Conservation (phyloP, 2,888 invertebrate genomes). For the Cancer borealis region DNA sequence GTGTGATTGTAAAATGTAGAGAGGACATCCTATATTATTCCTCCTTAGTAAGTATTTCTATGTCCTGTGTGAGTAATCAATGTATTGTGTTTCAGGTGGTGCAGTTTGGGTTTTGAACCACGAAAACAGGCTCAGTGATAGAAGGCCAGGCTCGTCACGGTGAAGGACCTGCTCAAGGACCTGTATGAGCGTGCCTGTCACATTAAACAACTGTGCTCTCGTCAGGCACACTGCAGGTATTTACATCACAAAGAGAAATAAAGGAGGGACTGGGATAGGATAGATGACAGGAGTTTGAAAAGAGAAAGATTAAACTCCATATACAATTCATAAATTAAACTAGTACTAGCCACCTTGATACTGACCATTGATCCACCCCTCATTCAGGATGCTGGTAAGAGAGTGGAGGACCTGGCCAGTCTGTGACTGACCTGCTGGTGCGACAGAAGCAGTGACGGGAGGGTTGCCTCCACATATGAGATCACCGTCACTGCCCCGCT, state of each 20-base stretch:
- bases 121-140: constrained; percentile 76
- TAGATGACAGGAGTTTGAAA: not conserved
- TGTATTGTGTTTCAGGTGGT: constrained; percentile 70
- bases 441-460: constrained; percentile 99
- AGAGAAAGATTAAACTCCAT: not conserved
- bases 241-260: not conserved
- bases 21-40: no score
- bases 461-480: constrained; percentile 98
- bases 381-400: constrained; percentile 91
- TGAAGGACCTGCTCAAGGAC: constrained; percentile 93
- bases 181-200: constrained; percentile 98
- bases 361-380: not conserved
- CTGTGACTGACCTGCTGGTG: constrained; percentile 97
- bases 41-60: not conserved
- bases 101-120: constrained; percentile 75
- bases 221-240: constrained; percentile 94
- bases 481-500: constrained; percentile 96
- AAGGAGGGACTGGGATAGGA: not conserved
- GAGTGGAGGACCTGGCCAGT: constrained; percentile 97
- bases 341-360: not conserved
- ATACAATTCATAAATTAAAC: not conserved
- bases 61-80: not conserved
- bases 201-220: constrained; percentile 97
- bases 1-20: no score
- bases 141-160: constrained; percentile 82